These are phyloP conservation scores for Chloroclystis v-ata DNA, from an alignment of 2,888 invertebrate species.

Conservation along the genomic window DNA sequence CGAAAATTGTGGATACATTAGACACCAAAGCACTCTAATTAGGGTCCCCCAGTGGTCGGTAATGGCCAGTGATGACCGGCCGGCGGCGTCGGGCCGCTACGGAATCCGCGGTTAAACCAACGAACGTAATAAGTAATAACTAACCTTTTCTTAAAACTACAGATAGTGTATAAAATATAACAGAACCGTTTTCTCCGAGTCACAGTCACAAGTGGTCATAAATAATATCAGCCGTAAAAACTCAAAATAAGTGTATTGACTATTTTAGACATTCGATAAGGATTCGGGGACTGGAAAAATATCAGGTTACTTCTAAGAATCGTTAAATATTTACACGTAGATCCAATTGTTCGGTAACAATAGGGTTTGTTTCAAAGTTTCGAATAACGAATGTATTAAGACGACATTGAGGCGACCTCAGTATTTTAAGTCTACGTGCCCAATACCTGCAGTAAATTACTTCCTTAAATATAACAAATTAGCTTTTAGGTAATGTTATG, in stretches of 20 bases:
- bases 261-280: constrained; percentile 22
- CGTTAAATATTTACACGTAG: constrained; percentile 55
- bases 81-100: constrained; percentile 30
- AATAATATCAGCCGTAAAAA: constrained; percentile 13
- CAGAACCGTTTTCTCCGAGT: constrained; percentile 2
- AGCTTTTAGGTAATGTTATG: constrained; percentile 35
- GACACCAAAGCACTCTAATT: constrained; percentile 40
- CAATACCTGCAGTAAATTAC: constrained; percentile 66
- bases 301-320: constrained; percentile 62
- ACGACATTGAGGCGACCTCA: constrained; percentile 65
- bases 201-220: not conserved
- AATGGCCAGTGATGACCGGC: constrained; percentile 39
- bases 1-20: constrained; percentile 34
- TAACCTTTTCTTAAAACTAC: constrained; percentile 15
- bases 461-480: constrained; percentile 55
- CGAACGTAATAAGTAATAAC: constrained; percentile 29
- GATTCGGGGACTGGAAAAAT: constrained; percentile 40
- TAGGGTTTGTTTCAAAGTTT: constrained; percentile 42
- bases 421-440: constrained; percentile 51
- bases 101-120: constrained; percentile 23
- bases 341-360: constrained; percentile 51
- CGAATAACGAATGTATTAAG: constrained; percentile 47
- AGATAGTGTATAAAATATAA: constrained; percentile 1
- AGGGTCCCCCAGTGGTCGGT: constrained; percentile 37
- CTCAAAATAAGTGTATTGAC: constrained; percentile 21